Evolutionary conservation across 2,888 invertebrate species (phyloP), one percentile per base, ranked within the genome.

Genomic region (Ormyrus thymus): DNA sequence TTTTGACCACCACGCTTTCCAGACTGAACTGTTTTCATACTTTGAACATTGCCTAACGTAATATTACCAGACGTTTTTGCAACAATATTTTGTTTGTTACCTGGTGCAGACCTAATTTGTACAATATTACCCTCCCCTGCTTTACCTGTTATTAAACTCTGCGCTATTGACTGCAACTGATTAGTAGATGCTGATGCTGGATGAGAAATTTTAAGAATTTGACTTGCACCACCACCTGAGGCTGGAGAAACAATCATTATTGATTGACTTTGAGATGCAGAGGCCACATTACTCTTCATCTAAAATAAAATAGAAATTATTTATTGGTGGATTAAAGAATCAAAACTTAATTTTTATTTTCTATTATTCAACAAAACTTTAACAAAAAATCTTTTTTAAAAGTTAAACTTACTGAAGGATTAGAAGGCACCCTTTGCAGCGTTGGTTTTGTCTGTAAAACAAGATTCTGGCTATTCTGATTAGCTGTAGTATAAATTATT

Each of bases 1-100:
- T 83, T 84, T 91, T 92, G 83, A 89, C 88, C 89, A 89, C 92
- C 59, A 87, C 90, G 81, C 87, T 90, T 83, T 85, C 86, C 81
- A 80, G 89, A 84, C 50, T 88, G 88, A 6, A 86, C 84, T 50
- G 86, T 85, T 82, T 89, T 90, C 6, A 86, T 82, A 78, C 83
- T 86, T 69, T 89, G 89, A 65, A 89, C 81, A 81, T 86, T 89
- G 50, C 87, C 86, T 68, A 89, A 76, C 5, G 88, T 86, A 53
- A 87, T 87, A 71, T 83, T 89, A 11, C 87, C 87, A 5, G 88
- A 82, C 71, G 88, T 86, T 78, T 85, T 88, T 2, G 89, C 86
- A 5, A 88, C 83, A 77, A 89, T 85, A 10, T 87, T 81, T 43
- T 89, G 86, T 73, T 89, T 89, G 8, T 81, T 84, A 6, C 87